Evolutionary conservation across 2,888 invertebrate genomes (phyloP).

Genomic region (Drosophila longiperda): DNA sequence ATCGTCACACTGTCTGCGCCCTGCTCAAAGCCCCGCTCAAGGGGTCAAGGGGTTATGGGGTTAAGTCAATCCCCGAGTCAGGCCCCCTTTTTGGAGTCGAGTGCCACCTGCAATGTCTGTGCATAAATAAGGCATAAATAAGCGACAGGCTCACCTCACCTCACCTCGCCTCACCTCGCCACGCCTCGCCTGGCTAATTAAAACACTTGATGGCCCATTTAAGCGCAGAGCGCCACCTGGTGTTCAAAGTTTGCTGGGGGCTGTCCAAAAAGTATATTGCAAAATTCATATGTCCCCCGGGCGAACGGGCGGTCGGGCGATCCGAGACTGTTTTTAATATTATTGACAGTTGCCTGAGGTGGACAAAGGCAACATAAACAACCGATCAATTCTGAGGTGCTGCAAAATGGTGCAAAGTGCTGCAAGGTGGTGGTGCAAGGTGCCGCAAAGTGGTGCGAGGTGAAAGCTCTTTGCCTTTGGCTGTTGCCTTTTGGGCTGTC

Average conservation of each 20-base stretch:
- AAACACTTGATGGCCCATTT: slow-evolving; percentile 73
- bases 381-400: neutral
- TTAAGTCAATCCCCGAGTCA: neutral
- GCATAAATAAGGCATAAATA: slow-evolving; percentile 80
- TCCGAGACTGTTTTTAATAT: slow-evolving; percentile 18
- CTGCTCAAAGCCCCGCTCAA: neutral
- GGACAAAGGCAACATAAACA: slow-evolving; percentile 13
- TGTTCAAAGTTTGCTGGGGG: slow-evolving; percentile 7
- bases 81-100: neutral
- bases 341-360: slow-evolving; percentile 44
- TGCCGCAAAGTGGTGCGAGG: neutral
- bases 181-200: slow-evolving; percentile 61
- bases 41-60: neutral
- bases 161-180: neutral
- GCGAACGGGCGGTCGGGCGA: slow-evolving; percentile 2
- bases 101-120: slow-evolving; percentile 64
- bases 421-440: no score
- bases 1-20: neutral
- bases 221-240: slow-evolving; percentile 47
- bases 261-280: slow-evolving; percentile 47
- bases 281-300: slow-evolving; percentile 54
- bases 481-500: neutral
- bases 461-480: neutral
- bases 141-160: slow-evolving; percentile 59
- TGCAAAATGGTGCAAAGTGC: neutral